Base-by-base conservation (phyloP, 2,888 invertebrate genomes). In the Pardosa pseudoannulata region DNA sequence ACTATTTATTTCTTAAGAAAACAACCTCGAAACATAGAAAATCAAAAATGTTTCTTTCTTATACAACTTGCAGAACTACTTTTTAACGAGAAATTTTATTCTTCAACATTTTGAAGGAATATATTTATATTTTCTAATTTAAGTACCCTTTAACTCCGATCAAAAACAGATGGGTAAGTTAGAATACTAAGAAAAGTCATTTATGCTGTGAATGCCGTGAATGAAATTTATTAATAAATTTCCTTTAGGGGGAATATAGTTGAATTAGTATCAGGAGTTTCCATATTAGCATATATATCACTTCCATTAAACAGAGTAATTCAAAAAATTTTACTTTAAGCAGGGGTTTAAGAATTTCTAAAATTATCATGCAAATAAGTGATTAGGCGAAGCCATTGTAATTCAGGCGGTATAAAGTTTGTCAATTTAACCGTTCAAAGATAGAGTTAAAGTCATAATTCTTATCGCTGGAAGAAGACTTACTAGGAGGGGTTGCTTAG, bases 251-350 rank as follows among this genome's bases (percentile, higher is more conserved):
- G 23, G 23, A 16, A 23, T 56, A 23, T 56, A 23, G 56, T 19
- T 56, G 2, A 46, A 46, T 6, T 16, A 46, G 46, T 46, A 46
- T 46, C 46, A 46, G 65, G 70, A 71, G 36, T 39, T 71, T 71
- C 23, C 50, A 19, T 71, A 79, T 79, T 79, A 79, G 79, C 79
- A 79, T 79, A 79, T 79, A 79, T 71, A 79, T 79, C 79, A 79
- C 79, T 71, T 79, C 56, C 71, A 79, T 79, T 79, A 68, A 46
- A 32, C n/a, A 6, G 32, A 67, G 32, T 36, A 32, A 32, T 67
- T 32, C 32, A 78, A 76, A 65, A 78, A 78, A 68, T 78, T 41
- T 67, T n/a, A 32, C 9, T n/a, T 36, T 32, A 32, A 31, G 67
- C 11, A n/a, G 31, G 36, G 70, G 70, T 70, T 56, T 56, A 29